Conservation (phyloP, 2,113 vertebrate species). For the Otis tarda region DNA sequence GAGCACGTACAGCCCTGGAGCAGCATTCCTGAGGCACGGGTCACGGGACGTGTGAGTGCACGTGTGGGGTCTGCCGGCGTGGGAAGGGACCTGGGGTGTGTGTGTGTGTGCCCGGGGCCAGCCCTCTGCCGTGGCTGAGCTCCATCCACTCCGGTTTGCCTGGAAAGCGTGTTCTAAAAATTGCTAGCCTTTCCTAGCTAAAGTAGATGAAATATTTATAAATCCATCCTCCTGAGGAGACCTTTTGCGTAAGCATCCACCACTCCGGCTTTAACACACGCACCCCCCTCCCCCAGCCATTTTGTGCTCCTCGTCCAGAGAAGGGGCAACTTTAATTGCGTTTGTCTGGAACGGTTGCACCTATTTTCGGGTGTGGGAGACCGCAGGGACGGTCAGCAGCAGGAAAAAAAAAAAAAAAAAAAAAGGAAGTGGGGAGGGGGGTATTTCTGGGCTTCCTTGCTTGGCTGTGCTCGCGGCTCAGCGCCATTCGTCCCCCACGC, state of each 20-base stretch:
- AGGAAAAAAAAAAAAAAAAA: no score
- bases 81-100: neutral
- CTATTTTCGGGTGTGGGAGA: neutral
- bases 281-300: neutral
- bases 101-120: neutral
- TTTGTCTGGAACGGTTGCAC: neutral
- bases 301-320: neutral
- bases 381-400: neutral
- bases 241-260: slow-evolving; percentile 60
- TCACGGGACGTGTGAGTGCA: neutral
- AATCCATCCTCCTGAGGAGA: slow-evolving; percentile 65
- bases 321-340: slow-evolving; percentile 7
- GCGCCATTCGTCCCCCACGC: fast-evolving
- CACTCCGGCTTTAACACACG: neutral
- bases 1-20: neutral
- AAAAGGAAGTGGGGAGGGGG: no score
- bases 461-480: fast-evolving
- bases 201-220: slow-evolving; percentile 76
- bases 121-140: neutral
- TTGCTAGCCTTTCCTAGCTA: slow-evolving; percentile 38
- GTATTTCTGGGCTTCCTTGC: neutral
- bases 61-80: fast-evolving
- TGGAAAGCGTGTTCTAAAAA: slow-evolving; percentile 58
- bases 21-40: slow-evolving; percentile 31
- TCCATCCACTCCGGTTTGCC: neutral